Percentiles rank a stretch among this genome's conserved stretches.
phyloP scores from a whole-genome alignment of 1,140 invertebrate species.

The Plodia interpunctella region DNA sequence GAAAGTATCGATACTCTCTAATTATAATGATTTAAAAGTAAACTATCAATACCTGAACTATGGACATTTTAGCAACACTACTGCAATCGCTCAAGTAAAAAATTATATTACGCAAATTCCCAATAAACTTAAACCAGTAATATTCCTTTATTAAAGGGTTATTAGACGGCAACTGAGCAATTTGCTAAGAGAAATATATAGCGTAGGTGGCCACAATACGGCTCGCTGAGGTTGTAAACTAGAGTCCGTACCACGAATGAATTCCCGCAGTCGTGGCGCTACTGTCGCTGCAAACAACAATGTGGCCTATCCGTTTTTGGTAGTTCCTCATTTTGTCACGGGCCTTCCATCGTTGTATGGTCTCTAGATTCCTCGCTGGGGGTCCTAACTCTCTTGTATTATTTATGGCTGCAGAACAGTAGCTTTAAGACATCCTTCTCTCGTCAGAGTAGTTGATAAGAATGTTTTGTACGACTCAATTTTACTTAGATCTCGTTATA shows the following conservation, averaged over 20 bases:
- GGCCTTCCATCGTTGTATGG: too few relatives aligned
- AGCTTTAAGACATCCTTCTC: slow-evolving; percentile 51
- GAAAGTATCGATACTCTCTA: too few relatives aligned
- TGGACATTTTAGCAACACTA: too few relatives aligned
- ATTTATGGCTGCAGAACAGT: slow-evolving; percentile 63
- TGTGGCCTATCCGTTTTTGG: too few relatives aligned
- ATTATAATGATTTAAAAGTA: too few relatives aligned
- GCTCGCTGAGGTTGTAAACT: slow-evolving; percentile 53
- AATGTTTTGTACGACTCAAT: too few relatives aligned
- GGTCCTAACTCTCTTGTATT: slow-evolving; percentile 70
- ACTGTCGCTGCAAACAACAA: too few relatives aligned
- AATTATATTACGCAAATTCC: not conserved
- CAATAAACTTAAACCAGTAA: slow-evolving; percentile 13
- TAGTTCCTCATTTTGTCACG: too few relatives aligned
- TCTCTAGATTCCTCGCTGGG: slow-evolving; percentile 65
- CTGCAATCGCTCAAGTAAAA: not conserved
- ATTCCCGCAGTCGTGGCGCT: too few relatives aligned
- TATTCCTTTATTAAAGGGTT: slow-evolving; percentile 67
- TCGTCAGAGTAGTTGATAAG: slow-evolving; percentile 31
- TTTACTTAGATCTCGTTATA: too few relatives aligned
- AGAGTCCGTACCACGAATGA: too few relatives aligned
- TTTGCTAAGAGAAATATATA: slow-evolving; percentile 72
- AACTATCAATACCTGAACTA: too few relatives aligned
- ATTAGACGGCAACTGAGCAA: slow-evolving; percentile 66
- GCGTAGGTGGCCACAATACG: slow-evolving; percentile 62